phyloP scores from a whole-genome alignment of 1,140 invertebrate genomes.

The Panagrolaimus sp. region DNA sequence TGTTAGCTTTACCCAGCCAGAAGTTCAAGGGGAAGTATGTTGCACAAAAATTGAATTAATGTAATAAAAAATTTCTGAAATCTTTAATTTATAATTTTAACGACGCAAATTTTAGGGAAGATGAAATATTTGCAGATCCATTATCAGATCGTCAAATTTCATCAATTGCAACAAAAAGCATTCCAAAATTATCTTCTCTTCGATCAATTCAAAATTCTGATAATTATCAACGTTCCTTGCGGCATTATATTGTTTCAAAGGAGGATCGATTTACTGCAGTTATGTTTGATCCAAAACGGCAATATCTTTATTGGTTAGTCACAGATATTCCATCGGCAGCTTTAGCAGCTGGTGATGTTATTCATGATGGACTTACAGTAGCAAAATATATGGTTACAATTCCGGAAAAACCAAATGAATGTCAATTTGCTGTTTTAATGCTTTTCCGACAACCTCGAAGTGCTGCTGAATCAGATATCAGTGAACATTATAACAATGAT shows the following conservation, averaged over 20 bases:
- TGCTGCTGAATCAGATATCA: slow-evolving; percentile 33
- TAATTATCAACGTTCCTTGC: slow-evolving; percentile 46
- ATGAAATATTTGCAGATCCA: slow-evolving; percentile 45
- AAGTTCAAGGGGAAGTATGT: slow-evolving; percentile 30
- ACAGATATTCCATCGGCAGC: slow-evolving; percentile 47
- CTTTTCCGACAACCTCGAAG: slow-evolving; percentile 44
- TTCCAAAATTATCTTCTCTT: slow-evolving; percentile 46
- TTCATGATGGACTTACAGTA: slow-evolving; percentile 31
- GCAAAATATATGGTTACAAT: slow-evolving; percentile 42
- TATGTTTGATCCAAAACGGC: slow-evolving; percentile 43
- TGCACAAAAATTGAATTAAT: slow-evolving; percentile 35
- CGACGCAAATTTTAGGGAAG: slow-evolving; percentile 30
- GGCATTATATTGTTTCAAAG: slow-evolving; percentile 50
- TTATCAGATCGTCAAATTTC: slow-evolving; percentile 39
- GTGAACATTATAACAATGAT: slow-evolving; percentile 46
- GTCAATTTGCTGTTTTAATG: slow-evolving; percentile 43
- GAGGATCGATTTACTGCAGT: slow-evolving; percentile 54
- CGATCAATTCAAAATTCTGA: slow-evolving; percentile 33
- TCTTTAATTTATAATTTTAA: slow-evolving; percentile 8
- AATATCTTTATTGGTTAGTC: slow-evolving; percentile 50
- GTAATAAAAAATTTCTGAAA: slow-evolving; percentile 35
- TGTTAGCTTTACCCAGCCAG: slow-evolving; percentile 31
- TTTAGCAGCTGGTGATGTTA: slow-evolving; percentile 35
- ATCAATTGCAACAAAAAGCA: slow-evolving; percentile 30
- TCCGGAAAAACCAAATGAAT: slow-evolving; percentile 30